Evolutionary conservation across 2,888 invertebrate species (phyloP).

Genomic region (Girardia tigrina): DNA sequence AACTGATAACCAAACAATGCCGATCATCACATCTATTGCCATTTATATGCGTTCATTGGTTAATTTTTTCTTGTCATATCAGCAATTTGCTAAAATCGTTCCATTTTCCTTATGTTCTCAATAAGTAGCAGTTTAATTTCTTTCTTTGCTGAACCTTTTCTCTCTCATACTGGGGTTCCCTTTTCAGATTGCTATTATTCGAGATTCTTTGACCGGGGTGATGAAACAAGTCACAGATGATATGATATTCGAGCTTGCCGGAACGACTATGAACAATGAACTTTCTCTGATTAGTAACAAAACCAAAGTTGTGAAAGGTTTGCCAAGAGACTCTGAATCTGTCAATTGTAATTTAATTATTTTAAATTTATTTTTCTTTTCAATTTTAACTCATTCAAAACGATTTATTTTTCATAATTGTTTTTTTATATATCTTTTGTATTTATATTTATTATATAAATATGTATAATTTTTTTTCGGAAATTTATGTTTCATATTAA

Average conservation of each 20-base stretch:
- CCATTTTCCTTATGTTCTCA: not conserved
- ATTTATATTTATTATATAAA: not conserved
- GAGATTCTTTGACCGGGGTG: not conserved
- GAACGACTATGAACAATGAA: not conserved
- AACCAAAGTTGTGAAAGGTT: not conserved
- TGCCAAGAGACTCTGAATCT: not conserved
- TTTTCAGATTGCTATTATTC: not conserved
- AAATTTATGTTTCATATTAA: not conserved
- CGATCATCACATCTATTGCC: not conserved
- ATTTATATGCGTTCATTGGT: not conserved
- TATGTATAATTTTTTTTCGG: not conserved
- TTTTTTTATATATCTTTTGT: not conserved
- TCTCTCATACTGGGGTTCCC: too few species aligned
- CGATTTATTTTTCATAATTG: not conserved
- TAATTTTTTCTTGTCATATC: not conserved
- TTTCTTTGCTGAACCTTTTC: not conserved
- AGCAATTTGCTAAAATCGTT: not conserved
- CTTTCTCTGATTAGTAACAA: not conserved
- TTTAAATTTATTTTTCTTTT: not conserved
- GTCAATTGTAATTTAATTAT: slow-evolving; percentile 13
- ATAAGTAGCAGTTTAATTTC: not conserved
- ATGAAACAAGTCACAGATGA: slow-evolving; percentile 1
- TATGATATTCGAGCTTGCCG: not conserved
- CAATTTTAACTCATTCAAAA: not conserved
- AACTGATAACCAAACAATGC: not conserved